Evolutionary conservation across 2,113 vertebrate genomes (phyloP).

Genomic region (Craseonycteris thonglongyai): DNA sequence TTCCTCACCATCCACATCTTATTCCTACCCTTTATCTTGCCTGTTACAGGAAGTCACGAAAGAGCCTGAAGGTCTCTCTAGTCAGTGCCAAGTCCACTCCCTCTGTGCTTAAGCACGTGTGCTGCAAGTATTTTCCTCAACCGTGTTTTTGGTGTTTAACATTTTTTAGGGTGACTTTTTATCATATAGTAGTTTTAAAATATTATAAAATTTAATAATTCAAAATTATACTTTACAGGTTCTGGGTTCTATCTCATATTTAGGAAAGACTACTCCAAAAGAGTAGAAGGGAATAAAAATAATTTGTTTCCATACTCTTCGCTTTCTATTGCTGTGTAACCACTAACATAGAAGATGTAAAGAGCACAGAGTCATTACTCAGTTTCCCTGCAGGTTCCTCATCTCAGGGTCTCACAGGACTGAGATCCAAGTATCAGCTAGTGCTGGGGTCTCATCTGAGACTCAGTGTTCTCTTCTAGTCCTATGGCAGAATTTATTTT

Average conservation of each 20-base stretch:
- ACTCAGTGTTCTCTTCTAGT: background rate
- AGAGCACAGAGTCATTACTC: background rate
- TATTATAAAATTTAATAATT: background rate
- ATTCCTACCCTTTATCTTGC: background rate
- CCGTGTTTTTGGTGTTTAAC: background rate
- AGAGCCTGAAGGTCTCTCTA: background rate
- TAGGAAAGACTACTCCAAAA: background rate
- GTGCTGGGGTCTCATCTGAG: background rate
- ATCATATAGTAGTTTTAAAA: background rate
- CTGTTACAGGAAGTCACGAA: background rate
- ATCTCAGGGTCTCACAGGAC: background rate
- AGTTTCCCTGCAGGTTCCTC: background rate
- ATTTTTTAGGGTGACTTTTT: background rate
- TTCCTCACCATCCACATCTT: background rate
- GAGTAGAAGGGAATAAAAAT: background rate
- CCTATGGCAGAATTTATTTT: background rate
- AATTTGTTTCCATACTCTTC: background rate
- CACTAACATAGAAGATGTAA: background rate
- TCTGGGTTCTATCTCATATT: background rate
- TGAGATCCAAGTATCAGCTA: background rate
- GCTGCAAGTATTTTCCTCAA: background rate
- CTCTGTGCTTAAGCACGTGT: background rate
- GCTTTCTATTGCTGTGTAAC: background rate
- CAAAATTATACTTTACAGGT: background rate
- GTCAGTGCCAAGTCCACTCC: background rate